phyloP scores from a whole-genome alignment of 2,888 invertebrate genomes.

The Leucoma salicis region DNA sequence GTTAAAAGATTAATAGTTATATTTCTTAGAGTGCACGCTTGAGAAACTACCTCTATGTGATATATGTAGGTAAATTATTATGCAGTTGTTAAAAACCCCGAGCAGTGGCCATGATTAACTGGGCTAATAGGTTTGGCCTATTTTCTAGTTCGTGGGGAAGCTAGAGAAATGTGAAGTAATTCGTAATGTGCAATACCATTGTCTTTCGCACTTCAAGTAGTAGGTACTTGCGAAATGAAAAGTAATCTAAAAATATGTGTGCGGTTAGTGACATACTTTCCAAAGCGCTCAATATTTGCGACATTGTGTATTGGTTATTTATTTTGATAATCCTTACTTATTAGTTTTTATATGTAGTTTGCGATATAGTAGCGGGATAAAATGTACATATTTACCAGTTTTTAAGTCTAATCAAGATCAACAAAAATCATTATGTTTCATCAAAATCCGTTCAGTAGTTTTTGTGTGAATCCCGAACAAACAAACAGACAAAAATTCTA shows the following conservation, averaged over 20 bases:
- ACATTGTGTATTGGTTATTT: neutral
- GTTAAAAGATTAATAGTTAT: conserved; percentile 39
- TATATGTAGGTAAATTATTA: conserved; percentile 11
- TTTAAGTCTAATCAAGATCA: too few relatives aligned
- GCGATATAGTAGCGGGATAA: too few relatives aligned
- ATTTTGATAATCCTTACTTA: too few relatives aligned
- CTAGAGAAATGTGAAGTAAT: neutral
- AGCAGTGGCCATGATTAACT: conserved; percentile 9
- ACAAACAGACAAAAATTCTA: too few relatives aligned
- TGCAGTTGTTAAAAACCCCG: conserved; percentile 15
- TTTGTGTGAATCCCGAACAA: too few relatives aligned
- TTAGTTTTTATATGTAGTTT: too few relatives aligned
- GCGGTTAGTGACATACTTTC: neutral
- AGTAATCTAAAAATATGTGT: neutral
- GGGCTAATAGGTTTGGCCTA: conserved; percentile 9
- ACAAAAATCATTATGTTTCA: too few relatives aligned
- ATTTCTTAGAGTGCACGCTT: conserved; percentile 29
- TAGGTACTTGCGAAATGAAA: neutral
- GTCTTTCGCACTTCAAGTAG: neutral
- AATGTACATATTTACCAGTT: too few relatives aligned
- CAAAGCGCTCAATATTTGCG: neutral
- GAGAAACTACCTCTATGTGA: conserved; percentile 9
- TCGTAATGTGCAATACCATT: neutral
- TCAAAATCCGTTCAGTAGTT: too few relatives aligned
- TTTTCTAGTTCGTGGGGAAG: conserved; percentile 6